A percentile compares a stretch with the other conserved stretches of the same genome.
Conservation (phyloP, 1,140 invertebrate genomes). For the Pararge aegeria region DNA sequence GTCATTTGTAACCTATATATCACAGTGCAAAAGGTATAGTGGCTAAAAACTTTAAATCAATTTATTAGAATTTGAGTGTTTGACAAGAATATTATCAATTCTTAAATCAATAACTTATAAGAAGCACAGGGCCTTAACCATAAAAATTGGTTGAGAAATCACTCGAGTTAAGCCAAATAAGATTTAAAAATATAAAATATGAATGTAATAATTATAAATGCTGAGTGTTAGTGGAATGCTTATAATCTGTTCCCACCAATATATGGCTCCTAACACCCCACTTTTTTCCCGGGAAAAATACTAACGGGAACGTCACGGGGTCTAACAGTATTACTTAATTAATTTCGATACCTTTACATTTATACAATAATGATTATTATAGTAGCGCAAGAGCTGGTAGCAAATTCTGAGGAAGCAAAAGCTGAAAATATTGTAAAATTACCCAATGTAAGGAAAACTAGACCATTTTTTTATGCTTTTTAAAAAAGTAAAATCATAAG, state of each 20-base stretch:
- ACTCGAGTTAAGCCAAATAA: neutral
- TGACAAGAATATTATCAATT: neutral
- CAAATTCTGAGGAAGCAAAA: neutral
- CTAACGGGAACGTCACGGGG: constrained; percentile 50
- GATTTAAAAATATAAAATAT: constrained; percentile 10
- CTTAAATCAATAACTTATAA: neutral
- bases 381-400: neutral
- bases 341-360: constrained; percentile 69
- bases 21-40: too few species aligned
- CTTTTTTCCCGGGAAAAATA: constrained; percentile 14
- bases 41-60: too few species aligned
- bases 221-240: constrained; percentile 18
- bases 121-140: neutral
- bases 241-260: constrained; percentile 43
- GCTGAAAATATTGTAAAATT: constrained; percentile 16
- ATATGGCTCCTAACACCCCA: constrained; percentile 36
- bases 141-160: constrained; percentile 9
- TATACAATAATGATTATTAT: constrained; percentile 48
- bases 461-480: too few species aligned
- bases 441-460: neutral
- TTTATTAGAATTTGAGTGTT: too few species aligned
- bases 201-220: constrained; percentile 16
- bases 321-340: constrained; percentile 77
- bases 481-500: too few species aligned
- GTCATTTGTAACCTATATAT: too few species aligned